Conservation (phyloP, 2,113 vertebrate species). For the Mirza zaza region DNA sequence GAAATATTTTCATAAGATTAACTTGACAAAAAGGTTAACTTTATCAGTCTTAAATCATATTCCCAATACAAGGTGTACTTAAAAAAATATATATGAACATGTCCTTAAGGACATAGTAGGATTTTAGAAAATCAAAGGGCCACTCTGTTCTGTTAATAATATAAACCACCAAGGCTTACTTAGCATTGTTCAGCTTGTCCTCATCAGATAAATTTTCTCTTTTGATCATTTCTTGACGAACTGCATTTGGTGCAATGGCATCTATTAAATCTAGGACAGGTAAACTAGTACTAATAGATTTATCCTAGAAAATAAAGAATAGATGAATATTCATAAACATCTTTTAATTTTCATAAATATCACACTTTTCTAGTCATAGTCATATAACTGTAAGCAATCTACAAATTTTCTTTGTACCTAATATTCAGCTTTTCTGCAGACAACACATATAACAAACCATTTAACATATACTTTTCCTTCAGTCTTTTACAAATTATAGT, state of each 20-base stretch:
- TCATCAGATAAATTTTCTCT: slow-evolving; percentile 83
- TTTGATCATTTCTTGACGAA: slow-evolving; percentile 93
- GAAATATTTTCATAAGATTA: not conserved
- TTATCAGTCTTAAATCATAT: slow-evolving; percentile 38
- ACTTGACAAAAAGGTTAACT: slow-evolving; percentile 37
- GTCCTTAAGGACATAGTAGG: not conserved
- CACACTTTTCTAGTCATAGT: not conserved
- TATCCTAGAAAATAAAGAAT: slow-evolving; percentile 88
- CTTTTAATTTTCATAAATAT: slow-evolving; percentile 9
- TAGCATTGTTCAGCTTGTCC: slow-evolving; percentile 91
- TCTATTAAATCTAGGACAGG: slow-evolving; percentile 97
- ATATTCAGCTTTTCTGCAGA: slow-evolving; percentile 35
- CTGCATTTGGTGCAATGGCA: slow-evolving; percentile 91
- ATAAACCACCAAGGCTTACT: slow-evolving; percentile 85
- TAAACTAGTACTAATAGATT: slow-evolving; percentile 94
- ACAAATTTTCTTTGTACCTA: slow-evolving; percentile 25
- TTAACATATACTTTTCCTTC: slow-evolving; percentile 3
- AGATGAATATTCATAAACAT: slow-evolving; percentile 40
- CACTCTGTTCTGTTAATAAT: not conserved
- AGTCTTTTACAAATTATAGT: slow-evolving; percentile 1
- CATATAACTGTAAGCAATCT: slow-evolving; percentile 14
- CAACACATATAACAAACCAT: not conserved
- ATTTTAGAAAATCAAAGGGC: not conserved
- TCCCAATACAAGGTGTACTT: not conserved
- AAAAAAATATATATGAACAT: not conserved